Percentiles rank a stretch among this genome's conserved stretches.
phyloP scores from a whole-genome alignment of 64 coral and sea anemone genomes.

The Stylophora pistillata region DNA sequence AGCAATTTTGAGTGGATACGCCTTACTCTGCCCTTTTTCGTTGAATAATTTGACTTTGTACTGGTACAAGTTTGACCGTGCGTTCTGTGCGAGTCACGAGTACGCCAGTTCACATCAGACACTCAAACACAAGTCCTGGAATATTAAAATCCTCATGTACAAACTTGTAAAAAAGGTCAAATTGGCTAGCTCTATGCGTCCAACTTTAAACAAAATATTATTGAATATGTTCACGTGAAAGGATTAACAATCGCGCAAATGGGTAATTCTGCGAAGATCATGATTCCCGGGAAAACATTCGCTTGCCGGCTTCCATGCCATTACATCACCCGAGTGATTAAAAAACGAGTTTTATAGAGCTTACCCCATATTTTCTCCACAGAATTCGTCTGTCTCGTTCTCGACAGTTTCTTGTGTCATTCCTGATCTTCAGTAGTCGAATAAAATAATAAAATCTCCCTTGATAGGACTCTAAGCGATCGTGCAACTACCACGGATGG shows the following conservation, averaged over 20 bases:
- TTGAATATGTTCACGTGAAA: neutral
- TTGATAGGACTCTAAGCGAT: neutral
- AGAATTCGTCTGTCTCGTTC: slow-evolving; percentile 37
- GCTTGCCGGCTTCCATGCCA: neutral
- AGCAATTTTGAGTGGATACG: neutral
- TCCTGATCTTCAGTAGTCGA: neutral
- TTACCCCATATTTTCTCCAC: slow-evolving; percentile 13
- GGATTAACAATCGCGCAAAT: neutral
- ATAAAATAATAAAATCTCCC: neutral
- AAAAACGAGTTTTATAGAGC: neutral
- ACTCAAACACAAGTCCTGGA: neutral
- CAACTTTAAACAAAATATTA: neutral
- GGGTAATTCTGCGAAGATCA: neutral
- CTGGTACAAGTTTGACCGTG: neutral
- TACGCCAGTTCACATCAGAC: neutral
- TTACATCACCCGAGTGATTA: slow-evolving; percentile 2
- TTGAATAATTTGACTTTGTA: neutral
- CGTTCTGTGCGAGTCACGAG: neutral
- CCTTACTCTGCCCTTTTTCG: neutral
- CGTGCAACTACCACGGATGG: neutral
- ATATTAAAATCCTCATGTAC: neutral
- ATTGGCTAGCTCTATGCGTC: neutral
- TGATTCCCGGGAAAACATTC: slow-evolving; percentile 35
- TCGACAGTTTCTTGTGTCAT: slow-evolving; percentile 41
- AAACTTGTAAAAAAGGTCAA: neutral